These are phyloP conservation scores for Panorpa germanica DNA, from an alignment of 2,888 invertebrate species.

Conservation along the genomic window DNA sequence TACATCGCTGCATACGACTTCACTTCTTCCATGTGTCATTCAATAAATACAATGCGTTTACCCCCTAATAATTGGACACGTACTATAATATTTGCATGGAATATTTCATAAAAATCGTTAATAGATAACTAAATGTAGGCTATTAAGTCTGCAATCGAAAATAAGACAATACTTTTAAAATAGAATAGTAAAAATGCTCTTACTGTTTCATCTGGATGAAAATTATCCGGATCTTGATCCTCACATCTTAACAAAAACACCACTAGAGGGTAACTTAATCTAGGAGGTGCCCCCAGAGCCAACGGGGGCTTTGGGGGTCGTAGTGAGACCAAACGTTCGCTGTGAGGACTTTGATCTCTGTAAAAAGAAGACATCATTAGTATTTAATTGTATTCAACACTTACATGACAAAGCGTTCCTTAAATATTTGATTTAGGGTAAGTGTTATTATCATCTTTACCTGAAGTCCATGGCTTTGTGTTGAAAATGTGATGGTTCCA, in stretches of 20 bases:
- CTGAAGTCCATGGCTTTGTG: slow-evolving; percentile 15
- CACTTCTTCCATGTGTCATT: no score
- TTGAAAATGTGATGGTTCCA: slow-evolving; percentile 14
- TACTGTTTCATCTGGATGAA: slow-evolving; percentile 63
- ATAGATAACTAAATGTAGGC: no score
- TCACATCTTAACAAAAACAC: slow-evolving; percentile 50
- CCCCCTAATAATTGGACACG: no score
- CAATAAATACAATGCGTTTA: no score
- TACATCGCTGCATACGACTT: no score
- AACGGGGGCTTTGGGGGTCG: slow-evolving; percentile 38
- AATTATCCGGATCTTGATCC: slow-evolving; percentile 31
- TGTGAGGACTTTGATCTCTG: slow-evolving; percentile 42
- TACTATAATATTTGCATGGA: no score
- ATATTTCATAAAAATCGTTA: no score
- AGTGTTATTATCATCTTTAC: slow-evolving; percentile 10
- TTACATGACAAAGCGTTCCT: not conserved
- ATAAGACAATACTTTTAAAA: not conserved
- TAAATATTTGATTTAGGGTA: not conserved
- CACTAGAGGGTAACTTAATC: slow-evolving; percentile 58
- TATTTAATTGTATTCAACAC: not conserved
- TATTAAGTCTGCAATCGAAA: no score
- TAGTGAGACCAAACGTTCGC: slow-evolving; percentile 41
- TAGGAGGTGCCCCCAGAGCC: slow-evolving; percentile 51
- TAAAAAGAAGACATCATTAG: slow-evolving; percentile 13
- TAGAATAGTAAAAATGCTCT: slow-evolving; percentile 15